Conservation (phyloP, 2,113 vertebrate genomes). For the Indicator maculatus region DNA sequence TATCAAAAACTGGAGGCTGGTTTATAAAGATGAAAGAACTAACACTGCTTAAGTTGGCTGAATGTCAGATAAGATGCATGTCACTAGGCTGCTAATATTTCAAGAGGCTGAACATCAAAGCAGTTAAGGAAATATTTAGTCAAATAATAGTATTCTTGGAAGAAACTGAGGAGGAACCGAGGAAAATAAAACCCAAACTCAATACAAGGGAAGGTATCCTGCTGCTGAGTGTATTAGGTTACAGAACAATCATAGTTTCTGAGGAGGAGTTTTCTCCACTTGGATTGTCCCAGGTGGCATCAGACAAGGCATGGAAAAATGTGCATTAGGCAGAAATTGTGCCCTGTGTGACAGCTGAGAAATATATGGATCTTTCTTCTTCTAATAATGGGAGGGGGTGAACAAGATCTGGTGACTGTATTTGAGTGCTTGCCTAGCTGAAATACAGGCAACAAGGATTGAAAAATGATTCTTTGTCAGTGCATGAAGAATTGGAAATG, state of each 20-base stretch:
- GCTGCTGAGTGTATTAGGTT: background rate
- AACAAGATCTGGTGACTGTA: background rate
- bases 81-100: background rate
- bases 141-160: slow-evolving; percentile 2
- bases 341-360: background rate
- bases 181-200: background rate
- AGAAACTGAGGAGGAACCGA: background rate
- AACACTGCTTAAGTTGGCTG: background rate
- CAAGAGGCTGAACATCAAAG: slow-evolving; percentile 35
- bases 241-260: background rate
- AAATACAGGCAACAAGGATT: background rate
- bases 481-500: background rate
- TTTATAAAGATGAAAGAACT: slow-evolving; percentile 47
- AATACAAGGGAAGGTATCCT: background rate
- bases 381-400: background rate
- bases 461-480: slow-evolving; percentile 1
- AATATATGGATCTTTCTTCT: background rate
- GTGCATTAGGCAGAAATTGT: background rate
- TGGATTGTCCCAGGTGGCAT: background rate
- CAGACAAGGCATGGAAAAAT: background rate
- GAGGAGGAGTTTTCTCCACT: background rate
- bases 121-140: slow-evolving; percentile 15
- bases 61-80: slow-evolving; percentile 19
- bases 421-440: background rate
- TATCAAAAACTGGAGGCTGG: background rate